Conservation (phyloP, 2,113 vertebrate genomes). For the Galemys pyrenaicus region DNA sequence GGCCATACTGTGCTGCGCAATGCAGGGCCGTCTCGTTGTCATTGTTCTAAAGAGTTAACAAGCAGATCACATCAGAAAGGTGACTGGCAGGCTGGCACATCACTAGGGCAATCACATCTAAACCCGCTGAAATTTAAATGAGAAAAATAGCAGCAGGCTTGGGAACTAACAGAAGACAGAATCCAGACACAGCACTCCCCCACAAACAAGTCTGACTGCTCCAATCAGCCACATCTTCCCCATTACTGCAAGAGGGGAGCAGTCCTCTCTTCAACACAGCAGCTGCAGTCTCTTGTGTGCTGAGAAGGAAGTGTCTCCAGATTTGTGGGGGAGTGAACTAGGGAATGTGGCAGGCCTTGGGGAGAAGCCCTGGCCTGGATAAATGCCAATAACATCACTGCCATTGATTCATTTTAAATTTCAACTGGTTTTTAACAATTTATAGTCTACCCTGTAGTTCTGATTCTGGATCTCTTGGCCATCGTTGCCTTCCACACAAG, state of each 20-base stretch:
- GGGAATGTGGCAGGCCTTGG: background rate
- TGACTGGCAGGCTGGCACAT: accelerated
- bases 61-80: background rate
- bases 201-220: background rate
- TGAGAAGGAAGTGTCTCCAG: background rate
- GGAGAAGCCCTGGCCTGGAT: background rate
- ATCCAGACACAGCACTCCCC: background rate
- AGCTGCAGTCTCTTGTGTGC: background rate
- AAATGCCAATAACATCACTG: background rate
- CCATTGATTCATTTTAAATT: slow-evolving; percentile 81
- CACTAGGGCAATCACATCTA: background rate
- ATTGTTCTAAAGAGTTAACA: slow-evolving; percentile 91
- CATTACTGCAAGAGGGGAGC: background rate
- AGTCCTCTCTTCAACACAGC: background rate
- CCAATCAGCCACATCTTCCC: background rate
- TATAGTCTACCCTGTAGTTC: slow-evolving; percentile 10
- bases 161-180: background rate
- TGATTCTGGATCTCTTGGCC: slow-evolving; percentile 46
- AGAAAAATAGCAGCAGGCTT: slow-evolving; percentile 62
- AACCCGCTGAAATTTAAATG: slow-evolving; percentile 78
- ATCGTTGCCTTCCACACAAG: slow-evolving; percentile 26
- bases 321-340: background rate
- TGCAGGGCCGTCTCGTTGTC: slow-evolving; percentile 99
- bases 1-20: slow-evolving; percentile 97
- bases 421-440: slow-evolving; percentile 77